Evolutionary conservation across 2,113 vertebrate species (phyloP).

Genomic region (Hirundichthys speculiger): DNA sequence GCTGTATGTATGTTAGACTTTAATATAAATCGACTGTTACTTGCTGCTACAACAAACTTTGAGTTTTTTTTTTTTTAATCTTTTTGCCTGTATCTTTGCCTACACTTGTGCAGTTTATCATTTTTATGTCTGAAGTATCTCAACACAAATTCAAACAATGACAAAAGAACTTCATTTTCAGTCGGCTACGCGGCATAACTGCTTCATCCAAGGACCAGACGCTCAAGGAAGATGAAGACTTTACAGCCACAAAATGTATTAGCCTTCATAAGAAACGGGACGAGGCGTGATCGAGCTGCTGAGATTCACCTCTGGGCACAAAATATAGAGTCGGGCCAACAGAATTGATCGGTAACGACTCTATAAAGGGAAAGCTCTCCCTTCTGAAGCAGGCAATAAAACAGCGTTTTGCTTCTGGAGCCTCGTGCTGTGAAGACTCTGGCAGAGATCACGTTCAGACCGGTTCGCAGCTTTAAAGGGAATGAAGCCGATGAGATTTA

Average conservation of each 20-base stretch:
- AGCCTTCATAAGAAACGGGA: conserved; percentile 9
- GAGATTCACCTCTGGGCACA: conserved; percentile 21
- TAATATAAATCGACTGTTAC: too few relatives aligned
- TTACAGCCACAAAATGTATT: conserved; percentile 23
- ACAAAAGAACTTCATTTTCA: too few relatives aligned
- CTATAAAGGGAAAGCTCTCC: conserved; percentile 11
- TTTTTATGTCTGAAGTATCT: too few relatives aligned
- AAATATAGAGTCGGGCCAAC: too few relatives aligned
- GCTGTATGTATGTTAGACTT: too few relatives aligned
- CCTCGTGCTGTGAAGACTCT: conserved; percentile 1
- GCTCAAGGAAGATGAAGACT: conserved; percentile 5
- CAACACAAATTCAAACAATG: too few relatives aligned
- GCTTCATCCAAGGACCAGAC: neutral
- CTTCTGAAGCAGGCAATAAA: conserved; percentile 21
- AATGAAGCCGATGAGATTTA: conserved; percentile 50
- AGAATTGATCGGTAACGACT: neutral
- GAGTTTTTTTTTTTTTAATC: too few relatives aligned
- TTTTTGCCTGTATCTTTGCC: too few relatives aligned
- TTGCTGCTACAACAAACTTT: too few relatives aligned
- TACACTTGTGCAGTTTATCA: too few relatives aligned
- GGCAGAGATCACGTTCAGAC: conserved; percentile 15
- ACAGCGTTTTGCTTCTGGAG: neutral
- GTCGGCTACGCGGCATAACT: too few relatives aligned
- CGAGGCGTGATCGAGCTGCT: conserved; percentile 13
- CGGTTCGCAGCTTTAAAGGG: conserved; percentile 31